Conservation (phyloP, 1,140 invertebrate genomes). For the Aphaenogaster rudis region DNA sequence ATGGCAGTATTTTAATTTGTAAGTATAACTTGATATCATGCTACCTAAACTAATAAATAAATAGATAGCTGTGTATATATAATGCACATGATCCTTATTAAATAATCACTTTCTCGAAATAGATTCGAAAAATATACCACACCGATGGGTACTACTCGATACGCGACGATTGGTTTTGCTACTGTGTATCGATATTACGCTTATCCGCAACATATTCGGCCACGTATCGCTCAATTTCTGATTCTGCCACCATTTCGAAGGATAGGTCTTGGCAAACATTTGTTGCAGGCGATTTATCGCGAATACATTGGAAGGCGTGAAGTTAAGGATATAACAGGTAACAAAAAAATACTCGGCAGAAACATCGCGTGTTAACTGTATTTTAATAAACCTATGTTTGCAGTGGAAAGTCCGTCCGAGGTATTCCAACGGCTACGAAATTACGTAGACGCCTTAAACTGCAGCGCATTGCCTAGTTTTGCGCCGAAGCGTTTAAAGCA, state of each 20-base stretch:
- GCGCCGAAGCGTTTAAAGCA: slow-evolving; percentile 89
- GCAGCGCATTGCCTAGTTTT: slow-evolving; percentile 90
- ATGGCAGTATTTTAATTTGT: slow-evolving; percentile 97
- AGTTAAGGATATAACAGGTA: slow-evolving; percentile 96
- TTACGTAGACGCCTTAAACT: slow-evolving; percentile 94
- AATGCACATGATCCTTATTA: slow-evolving; percentile 12
- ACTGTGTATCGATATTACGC: slow-evolving; percentile 98
- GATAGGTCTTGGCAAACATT: slow-evolving; percentile 93
- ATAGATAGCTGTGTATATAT: background rate
- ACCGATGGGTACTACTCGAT: slow-evolving; percentile 89
- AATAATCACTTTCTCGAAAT: slow-evolving; percentile 70
- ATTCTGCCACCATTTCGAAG: slow-evolving; percentile 96
- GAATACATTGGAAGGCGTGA: slow-evolving; percentile 90
- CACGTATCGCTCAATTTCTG: slow-evolving; percentile 96
- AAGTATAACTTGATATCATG: slow-evolving; percentile 76
- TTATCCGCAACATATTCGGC: slow-evolving; percentile 94
- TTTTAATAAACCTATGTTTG: slow-evolving; percentile 71
- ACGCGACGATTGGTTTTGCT: slow-evolving; percentile 94
- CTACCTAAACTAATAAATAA: background rate
- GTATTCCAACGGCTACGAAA: slow-evolving; percentile 95
- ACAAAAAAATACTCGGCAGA: background rate
- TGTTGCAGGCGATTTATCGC: slow-evolving; percentile 93
- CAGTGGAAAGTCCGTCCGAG: slow-evolving; percentile 97
- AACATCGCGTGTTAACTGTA: background rate
- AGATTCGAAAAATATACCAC: slow-evolving; percentile 94